phyloP scores from a whole-genome alignment of 2,113 vertebrate genomes.

The Oryctolagus cuniculus region DNA sequence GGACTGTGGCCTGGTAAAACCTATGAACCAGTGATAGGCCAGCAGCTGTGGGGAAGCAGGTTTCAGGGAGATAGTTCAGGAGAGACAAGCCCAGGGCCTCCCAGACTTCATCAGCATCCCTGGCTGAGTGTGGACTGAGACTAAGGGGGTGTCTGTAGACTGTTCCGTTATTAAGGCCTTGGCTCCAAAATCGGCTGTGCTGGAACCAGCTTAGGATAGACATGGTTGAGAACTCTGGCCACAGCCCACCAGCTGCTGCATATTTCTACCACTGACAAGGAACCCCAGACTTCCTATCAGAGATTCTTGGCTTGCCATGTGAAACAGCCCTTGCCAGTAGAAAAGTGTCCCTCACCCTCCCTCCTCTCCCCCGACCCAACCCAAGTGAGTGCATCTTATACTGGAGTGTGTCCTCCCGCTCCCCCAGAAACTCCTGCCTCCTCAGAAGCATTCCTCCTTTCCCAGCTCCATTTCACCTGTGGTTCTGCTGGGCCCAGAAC shows the following conservation, averaged over 20 bases:
- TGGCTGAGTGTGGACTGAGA: not conserved
- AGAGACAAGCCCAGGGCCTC: not conserved
- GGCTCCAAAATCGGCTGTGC: not conserved
- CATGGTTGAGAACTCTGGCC: not conserved
- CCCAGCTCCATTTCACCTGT: too few species aligned
- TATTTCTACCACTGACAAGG: not conserved
- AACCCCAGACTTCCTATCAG: not conserved
- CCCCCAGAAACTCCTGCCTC: not conserved
- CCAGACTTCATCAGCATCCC: not conserved
- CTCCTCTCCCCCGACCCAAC: too few species aligned
- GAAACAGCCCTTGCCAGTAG: not conserved
- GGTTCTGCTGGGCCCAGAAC: not conserved
- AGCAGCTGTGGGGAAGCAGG: not conserved
- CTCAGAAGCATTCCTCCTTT: not conserved
- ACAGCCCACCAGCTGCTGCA: not conserved
- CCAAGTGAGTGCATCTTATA: not conserved
- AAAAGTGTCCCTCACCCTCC: not conserved
- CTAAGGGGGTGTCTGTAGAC: not conserved
- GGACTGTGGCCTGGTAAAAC: not conserved
- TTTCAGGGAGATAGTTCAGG: not conserved
- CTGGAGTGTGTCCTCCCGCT: not conserved
- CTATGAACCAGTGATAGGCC: not conserved
- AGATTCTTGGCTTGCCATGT: not conserved
- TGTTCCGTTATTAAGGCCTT: not conserved
- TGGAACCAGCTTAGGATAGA: not conserved